phyloP scores from a whole-genome alignment of 2,113 vertebrate genomes.

The Jaculus jaculus region DNA sequence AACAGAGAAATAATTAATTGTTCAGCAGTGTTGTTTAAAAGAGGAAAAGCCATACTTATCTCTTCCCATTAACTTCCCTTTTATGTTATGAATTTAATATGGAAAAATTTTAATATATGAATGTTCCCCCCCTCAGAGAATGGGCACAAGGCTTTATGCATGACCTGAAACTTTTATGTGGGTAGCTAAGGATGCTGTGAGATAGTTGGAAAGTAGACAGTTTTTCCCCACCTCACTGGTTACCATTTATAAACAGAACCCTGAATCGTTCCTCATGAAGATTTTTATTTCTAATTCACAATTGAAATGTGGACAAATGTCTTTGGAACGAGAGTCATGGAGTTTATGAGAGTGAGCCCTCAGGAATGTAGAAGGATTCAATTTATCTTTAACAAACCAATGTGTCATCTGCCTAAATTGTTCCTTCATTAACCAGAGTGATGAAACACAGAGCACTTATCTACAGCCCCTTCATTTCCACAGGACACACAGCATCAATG shows the following conservation, averaged over 20 bases:
- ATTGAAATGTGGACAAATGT: neutral
- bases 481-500: neutral
- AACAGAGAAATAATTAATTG: neutral
- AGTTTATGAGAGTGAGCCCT: neutral
- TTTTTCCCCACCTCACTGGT: neutral
- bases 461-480: neutral
- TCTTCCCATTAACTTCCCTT: neutral
- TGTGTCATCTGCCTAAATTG: conserved; percentile 8
- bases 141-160: neutral
- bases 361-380: neutral
- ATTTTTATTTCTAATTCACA: neutral
- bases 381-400: conserved; percentile 2
- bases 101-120: neutral
- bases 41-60: neutral
- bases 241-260: neutral
- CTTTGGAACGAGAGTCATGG: neutral
- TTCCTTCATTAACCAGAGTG: neutral
- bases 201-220: neutral
- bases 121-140: neutral
- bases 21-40: neutral
- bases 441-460: neutral
- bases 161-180: neutral
- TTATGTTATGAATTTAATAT: neutral
- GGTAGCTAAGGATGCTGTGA: neutral
- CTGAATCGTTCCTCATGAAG: neutral